Evolutionary conservation across 2,888 invertebrate species (phyloP).

Genomic region (Dasypolia templi): DNA sequence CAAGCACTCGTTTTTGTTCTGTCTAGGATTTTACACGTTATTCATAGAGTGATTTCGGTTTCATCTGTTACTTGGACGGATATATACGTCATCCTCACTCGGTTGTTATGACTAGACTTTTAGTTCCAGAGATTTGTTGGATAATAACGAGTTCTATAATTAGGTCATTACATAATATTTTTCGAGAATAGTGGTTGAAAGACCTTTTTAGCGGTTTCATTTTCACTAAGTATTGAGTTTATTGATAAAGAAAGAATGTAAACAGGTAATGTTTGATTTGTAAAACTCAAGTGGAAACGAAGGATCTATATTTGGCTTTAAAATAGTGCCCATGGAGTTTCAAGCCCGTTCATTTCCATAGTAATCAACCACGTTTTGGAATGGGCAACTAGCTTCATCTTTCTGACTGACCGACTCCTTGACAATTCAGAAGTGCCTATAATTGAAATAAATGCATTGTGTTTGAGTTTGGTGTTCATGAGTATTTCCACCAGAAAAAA

Average conservation of each 20-base stretch:
- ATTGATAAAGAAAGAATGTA: not conserved
- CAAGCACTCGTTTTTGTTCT: constrained; percentile 41
- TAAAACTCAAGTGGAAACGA: too few relatives aligned
- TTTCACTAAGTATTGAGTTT: not conserved
- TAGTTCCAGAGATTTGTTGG: not conserved
- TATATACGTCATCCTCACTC: not conserved
- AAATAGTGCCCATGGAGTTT: not conserved
- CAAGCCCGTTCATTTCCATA: not conserved
- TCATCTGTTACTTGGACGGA: constrained; percentile 18
- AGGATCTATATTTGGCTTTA: not conserved
- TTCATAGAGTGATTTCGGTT: constrained; percentile 43
- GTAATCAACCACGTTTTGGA: too few relatives aligned
- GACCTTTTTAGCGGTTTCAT: not conserved
- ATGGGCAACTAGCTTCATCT: not conserved
- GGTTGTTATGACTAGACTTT: constrained; percentile 13
- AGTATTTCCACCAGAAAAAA: not conserved
- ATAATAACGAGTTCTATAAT: not conserved
- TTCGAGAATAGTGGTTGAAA: not conserved
- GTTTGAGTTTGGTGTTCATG: not conserved
- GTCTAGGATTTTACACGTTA: constrained; percentile 48
- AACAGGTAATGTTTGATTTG: too few relatives aligned
- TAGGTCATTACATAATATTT: not conserved
- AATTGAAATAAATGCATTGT: not conserved
- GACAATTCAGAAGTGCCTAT: too few relatives aligned
- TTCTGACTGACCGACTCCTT: too few relatives aligned